These are phyloP conservation scores for Drosophila orena DNA, from an alignment of 1,140 invertebrate species.

Conservation along the genomic window DNA sequence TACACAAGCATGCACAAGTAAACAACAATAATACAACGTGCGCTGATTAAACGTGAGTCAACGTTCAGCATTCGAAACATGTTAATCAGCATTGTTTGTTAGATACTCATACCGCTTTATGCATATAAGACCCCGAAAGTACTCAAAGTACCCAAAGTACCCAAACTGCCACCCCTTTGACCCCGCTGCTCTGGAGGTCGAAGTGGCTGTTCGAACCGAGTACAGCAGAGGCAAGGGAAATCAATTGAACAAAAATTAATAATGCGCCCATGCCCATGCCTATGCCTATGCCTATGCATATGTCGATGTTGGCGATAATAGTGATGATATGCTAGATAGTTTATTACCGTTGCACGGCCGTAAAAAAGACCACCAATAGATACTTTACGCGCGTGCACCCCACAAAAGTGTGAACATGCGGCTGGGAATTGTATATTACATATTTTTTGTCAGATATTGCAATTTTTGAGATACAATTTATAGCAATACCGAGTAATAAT, in stretches of 20 bases:
- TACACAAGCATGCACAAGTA: not conserved
- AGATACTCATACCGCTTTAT: slow-evolving; percentile 13
- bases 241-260: slow-evolving; percentile 54
- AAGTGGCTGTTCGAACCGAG: slow-evolving; percentile 18
- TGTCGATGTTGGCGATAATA: slow-evolving; percentile 20
- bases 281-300: slow-evolving; percentile 17
- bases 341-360: slow-evolving; percentile 44
- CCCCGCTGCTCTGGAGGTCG: slow-evolving; percentile 6
- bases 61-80: slow-evolving; percentile 34
- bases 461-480: not conserved
- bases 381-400: slow-evolving; percentile 7
- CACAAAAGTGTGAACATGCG: slow-evolving; percentile 3
- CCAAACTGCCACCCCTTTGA: slow-evolving; percentile 19
- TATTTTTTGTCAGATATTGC: not conserved
- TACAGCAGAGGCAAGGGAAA: slow-evolving; percentile 42
- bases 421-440: not conserved
- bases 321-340: slow-evolving; percentile 25
- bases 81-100: slow-evolving; percentile 47
- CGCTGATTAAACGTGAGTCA: slow-evolving; percentile 49
- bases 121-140: slow-evolving; percentile 1
- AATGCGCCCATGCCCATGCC: slow-evolving; percentile 38
- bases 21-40: slow-evolving; percentile 12
- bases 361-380: slow-evolving; percentile 36
- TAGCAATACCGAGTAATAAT: too few species aligned
- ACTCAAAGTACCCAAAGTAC: not conserved